A percentile compares a stretch with the other conserved stretches of the same genome.
Evolutionary conservation across 2,888 invertebrate species (phyloP).

Genomic region (Drosophila eohydei): DNA sequence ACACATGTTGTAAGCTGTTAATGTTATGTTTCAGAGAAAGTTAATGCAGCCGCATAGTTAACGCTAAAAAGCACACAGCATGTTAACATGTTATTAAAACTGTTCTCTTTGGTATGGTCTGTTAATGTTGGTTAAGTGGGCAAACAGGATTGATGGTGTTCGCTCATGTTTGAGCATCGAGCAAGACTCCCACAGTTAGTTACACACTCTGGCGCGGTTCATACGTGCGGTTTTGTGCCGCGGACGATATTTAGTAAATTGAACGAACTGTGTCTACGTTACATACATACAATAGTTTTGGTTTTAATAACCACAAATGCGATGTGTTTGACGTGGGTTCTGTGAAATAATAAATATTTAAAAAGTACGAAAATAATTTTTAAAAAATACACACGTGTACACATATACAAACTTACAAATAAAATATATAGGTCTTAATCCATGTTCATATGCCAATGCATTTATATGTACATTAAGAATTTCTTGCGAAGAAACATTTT

Average conservation of each 20-base stretch:
- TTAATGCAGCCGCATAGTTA: not conserved
- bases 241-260: slow-evolving; percentile 40
- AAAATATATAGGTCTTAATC: not conserved
- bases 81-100: slow-evolving; percentile 4
- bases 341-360: slow-evolving; percentile 13
- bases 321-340: slow-evolving; percentile 11
- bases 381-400: not conserved
- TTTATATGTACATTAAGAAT: not conserved
- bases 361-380: slow-evolving; percentile 15
- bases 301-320: slow-evolving; percentile 5
- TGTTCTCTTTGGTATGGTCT: slow-evolving; percentile 35
- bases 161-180: slow-evolving; percentile 41
- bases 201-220: slow-evolving; percentile 32
- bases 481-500: not conserved
- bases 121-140: slow-evolving; percentile 25
- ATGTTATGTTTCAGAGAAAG: slow-evolving; percentile 2
- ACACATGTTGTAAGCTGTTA: slow-evolving; percentile 6
- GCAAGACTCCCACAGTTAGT: slow-evolving; percentile 25
- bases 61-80: not conserved
- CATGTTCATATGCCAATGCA: not conserved
- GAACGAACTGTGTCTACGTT: slow-evolving; percentile 21
- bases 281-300: slow-evolving; percentile 21
- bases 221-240: slow-evolving; percentile 32
- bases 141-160: slow-evolving; percentile 19
- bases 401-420: not conserved